Evolutionary conservation across 1,140 invertebrate species (phyloP).

Genomic region (Heliconius nattereri): DNA sequence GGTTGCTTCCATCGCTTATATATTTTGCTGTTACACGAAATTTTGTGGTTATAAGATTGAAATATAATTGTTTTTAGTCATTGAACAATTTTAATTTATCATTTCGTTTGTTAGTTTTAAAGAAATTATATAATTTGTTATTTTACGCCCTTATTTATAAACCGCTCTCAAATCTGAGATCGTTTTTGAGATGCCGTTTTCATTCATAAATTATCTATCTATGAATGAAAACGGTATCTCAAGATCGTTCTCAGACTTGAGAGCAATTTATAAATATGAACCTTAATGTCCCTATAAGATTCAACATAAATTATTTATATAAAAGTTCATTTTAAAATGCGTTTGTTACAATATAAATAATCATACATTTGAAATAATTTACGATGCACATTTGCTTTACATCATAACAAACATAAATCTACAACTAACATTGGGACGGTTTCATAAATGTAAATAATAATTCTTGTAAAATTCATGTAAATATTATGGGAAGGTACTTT

Average conservation of each 20-base stretch:
- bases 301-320: not conserved
- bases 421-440: not conserved
- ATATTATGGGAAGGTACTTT: not conserved
- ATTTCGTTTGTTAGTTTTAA: not conserved
- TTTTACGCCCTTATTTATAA: no score
- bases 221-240: no score
- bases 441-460: not conserved
- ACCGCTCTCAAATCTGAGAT: no score
- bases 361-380: not conserved
- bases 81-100: not conserved
- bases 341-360: not conserved
- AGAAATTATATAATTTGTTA: not conserved
- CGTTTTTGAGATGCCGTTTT: no score
- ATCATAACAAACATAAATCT: not conserved
- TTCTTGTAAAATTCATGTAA: not conserved
- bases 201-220: no score
- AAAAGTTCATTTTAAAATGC: not conserved
- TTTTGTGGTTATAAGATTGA: not conserved
- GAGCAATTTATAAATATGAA: no score
- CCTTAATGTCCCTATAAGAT: not conserved
- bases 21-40: constrained; percentile 8
- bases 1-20: constrained; percentile 63
- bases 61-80: not conserved
- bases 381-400: not conserved
- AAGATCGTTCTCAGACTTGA: no score